phyloP scores from a whole-genome alignment of 2,113 vertebrate species.

The Equus przewalskii region DNA sequence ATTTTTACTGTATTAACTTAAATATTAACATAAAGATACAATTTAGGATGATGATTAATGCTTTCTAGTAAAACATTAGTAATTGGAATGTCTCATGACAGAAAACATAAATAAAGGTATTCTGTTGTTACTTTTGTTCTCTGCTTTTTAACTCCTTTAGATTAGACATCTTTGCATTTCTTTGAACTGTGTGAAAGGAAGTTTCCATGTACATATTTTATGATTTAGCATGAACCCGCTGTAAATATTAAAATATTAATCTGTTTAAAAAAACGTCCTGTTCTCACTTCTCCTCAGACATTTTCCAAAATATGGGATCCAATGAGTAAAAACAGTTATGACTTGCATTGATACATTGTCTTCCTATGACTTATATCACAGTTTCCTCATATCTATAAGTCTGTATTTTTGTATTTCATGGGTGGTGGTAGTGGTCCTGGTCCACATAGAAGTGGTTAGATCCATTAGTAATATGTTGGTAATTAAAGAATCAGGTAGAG shows the following conservation, averaged over 20 bases:
- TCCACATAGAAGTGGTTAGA: background rate
- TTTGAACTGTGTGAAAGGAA: background rate
- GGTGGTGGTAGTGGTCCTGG: background rate
- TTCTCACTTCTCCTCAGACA: conserved; percentile 20
- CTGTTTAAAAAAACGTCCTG: background rate
- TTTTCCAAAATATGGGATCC: background rate
- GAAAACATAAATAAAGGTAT: conserved; percentile 28
- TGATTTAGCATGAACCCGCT: background rate
- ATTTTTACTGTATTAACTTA: background rate
- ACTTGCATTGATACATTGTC: background rate
- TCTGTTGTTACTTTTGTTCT: background rate
- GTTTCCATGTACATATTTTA: conserved; percentile 20
- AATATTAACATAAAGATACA: conserved; percentile 36
- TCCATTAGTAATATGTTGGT: background rate
- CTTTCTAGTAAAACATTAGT: conserved; percentile 2
- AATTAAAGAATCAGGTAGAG: background rate
- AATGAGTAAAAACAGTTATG: background rate
- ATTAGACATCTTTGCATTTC: conserved; percentile 51
- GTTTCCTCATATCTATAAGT: background rate
- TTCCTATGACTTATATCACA: background rate
- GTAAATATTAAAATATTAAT: conserved; percentile 52
- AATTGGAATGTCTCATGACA: background rate
- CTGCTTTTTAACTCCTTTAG: background rate
- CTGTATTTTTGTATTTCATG: background rate
- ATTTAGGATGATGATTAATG: conserved; percentile 4